Evolutionary conservation across 2,888 invertebrate species (phyloP).

Genomic region (Neoscelio sp.): DNA sequence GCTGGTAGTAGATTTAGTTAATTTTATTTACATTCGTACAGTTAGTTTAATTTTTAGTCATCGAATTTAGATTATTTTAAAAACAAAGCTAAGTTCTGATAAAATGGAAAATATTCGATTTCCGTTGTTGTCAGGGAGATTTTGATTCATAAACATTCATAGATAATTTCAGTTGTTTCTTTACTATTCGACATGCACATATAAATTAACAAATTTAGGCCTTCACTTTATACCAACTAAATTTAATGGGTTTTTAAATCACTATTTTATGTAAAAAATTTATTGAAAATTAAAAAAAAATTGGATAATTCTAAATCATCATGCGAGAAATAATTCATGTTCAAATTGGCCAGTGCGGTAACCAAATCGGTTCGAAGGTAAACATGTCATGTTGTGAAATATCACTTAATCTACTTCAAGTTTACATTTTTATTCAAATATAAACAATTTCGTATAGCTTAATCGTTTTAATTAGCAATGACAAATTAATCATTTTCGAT

Average conservation of each 20-base stretch:
- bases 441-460: too few species aligned
- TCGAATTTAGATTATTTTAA: too few species aligned
- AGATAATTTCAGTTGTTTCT: slow-evolving; percentile 35
- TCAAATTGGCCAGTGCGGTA: slow-evolving; percentile 94
- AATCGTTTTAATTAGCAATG: too few species aligned
- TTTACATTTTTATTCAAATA: too few species aligned
- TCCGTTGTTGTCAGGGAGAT: slow-evolving; percentile 4
- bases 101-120: background rate
- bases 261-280: slow-evolving; percentile 9
- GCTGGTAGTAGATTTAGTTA: too few species aligned
- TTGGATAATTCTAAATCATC: slow-evolving; percentile 67
- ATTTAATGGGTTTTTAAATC: slow-evolving; percentile 23
- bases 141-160: background rate
- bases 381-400: slow-evolving; percentile 60
- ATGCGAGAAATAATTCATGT: slow-evolving; percentile 93
- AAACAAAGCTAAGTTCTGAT: background rate
- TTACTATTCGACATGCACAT: slow-evolving; percentile 1
- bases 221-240: slow-evolving; percentile 15
- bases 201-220: slow-evolving; percentile 15
- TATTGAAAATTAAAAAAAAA: slow-evolving; percentile 8
- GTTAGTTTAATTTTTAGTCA: too few species aligned
- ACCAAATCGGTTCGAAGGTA: slow-evolving; percentile 91
- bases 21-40: too few species aligned
- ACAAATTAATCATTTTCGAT: too few species aligned
- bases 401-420: background rate